Base-by-base conservation (phyloP, 2,888 invertebrate genomes). In the Chloromyia formosa region DNA sequence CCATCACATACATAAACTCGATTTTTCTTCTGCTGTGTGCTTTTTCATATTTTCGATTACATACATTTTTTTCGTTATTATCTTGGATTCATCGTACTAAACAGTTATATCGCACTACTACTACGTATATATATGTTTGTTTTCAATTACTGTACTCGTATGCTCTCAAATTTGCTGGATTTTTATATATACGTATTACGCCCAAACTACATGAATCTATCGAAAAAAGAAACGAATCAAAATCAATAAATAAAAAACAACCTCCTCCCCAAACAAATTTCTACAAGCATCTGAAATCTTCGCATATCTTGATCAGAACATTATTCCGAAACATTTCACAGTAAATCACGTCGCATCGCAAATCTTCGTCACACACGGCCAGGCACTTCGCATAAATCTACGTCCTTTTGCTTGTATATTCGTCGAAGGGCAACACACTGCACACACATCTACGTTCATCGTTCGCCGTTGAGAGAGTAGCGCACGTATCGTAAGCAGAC, bases 311-410 rank as follows among this genome's bases (percentile, higher is more conserved):
- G 78, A 78, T 77, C 78, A 78, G 78, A 69, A 77, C 27, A 78
- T 79, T 79, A 79, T 78, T 78, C 27, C 79, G 78, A 79, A 79
- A 79, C 79, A 79, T 79, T 79, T 76, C 79, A 79, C 79, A 79
- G 79, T 79, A 75, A 78, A 78, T 74, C 76, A 77, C 79, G 78
- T 78, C 79, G 78, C 78, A 77, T 62, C 69, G 54, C 18, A 16
- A 58, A 40, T 20, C 56, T 18, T 10, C 58, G 58, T 22, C 40
- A n/a, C 42, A 27, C 18, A 23, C 68, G 68, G 40, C 71, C 66
- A 66, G 66, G 66, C 66, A 66, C 66, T 66, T 49, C 66, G 49
- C 66, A 66, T 66, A 66, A 16, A 35, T 20, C 18, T 49, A n/a
- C 66, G 18, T 14, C 66, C 45, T 66, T 66, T 62, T 35, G 23